Percentiles rank a stretch among this genome's conserved stretches.
phyloP scores from a whole-genome alignment of 2,113 vertebrate species.

The Falcunculus frontatus region DNA sequence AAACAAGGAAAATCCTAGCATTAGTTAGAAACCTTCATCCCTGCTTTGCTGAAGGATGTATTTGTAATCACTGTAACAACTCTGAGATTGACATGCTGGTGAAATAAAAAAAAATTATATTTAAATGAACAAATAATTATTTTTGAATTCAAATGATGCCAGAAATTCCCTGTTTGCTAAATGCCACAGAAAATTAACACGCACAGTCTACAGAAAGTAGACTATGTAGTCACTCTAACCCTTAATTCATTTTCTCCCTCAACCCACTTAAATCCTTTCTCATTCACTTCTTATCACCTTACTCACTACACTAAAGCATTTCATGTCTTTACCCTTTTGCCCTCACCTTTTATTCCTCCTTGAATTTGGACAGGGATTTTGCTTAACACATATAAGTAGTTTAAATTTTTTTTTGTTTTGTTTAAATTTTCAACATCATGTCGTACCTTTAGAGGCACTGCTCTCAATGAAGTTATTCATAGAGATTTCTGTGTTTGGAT shows the following conservation, averaged over 20 bases:
- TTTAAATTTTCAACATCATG: neutral
- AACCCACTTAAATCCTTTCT: neutral
- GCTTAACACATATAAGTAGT: neutral
- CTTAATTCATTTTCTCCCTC: neutral
- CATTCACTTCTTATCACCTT: neutral
- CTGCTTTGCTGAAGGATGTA: neutral
- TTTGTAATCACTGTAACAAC: neutral
- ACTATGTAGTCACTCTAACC: neutral
- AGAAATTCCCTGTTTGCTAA: neutral
- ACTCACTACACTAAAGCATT: neutral
- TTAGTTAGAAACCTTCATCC: neutral
- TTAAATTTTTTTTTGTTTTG: neutral
- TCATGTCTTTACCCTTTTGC: neutral
- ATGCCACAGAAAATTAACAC: neutral
- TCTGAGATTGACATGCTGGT: neutral
- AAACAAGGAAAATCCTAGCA: neutral
- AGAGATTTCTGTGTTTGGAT: constrained; percentile 38
- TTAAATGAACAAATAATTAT: neutral
- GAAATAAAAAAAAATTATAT: neutral
- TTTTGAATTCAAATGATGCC: neutral
- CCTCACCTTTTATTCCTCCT: neutral
- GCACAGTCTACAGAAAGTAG: neutral
- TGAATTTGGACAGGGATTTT: neutral
- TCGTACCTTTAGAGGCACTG: constrained; percentile 12
- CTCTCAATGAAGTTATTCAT: constrained; percentile 53